Evolutionary conservation across 2,113 vertebrate genomes (phyloP).

Genomic region (Tachycineta bicolor): DNA sequence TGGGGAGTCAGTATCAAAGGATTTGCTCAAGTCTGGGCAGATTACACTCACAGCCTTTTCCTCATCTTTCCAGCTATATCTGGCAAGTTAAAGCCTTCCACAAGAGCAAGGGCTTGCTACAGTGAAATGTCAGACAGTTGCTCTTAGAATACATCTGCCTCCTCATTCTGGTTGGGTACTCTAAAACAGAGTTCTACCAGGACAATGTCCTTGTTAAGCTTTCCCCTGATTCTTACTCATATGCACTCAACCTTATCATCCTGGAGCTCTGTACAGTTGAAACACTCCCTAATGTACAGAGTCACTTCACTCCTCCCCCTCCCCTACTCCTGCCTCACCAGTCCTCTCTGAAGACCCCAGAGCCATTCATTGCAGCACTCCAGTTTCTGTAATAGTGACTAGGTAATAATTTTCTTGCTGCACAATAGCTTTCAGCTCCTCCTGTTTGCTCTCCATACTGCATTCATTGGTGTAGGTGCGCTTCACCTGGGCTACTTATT

Average conservation of each 20-base stretch:
- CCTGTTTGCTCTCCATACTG: neutral
- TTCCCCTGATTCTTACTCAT: neutral
- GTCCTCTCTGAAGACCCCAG: neutral
- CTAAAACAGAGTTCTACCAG: neutral
- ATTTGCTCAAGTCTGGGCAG: neutral
- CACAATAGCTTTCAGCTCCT: neutral
- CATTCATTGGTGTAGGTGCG: neutral
- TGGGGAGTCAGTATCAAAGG: rapidly evolving
- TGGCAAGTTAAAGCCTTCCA: neutral
- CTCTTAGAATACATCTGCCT: neutral
- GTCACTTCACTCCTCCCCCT: neutral
- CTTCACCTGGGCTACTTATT: neutral
- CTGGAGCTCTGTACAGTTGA: neutral
- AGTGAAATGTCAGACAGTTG: neutral
- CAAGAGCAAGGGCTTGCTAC: neutral
- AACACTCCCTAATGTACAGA: neutral
- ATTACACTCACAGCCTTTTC: neutral
- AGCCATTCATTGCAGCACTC: neutral
- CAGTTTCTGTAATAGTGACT: neutral
- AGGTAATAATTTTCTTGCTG: neutral
- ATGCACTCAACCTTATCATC: neutral
- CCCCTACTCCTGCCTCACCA: neutral
- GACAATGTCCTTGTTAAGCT: neutral
- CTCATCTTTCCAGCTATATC: neutral
- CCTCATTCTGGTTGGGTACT: neutral